phyloP scores from a whole-genome alignment of 2,113 vertebrate genomes.

The Lagenorhynchus albirostris region DNA sequence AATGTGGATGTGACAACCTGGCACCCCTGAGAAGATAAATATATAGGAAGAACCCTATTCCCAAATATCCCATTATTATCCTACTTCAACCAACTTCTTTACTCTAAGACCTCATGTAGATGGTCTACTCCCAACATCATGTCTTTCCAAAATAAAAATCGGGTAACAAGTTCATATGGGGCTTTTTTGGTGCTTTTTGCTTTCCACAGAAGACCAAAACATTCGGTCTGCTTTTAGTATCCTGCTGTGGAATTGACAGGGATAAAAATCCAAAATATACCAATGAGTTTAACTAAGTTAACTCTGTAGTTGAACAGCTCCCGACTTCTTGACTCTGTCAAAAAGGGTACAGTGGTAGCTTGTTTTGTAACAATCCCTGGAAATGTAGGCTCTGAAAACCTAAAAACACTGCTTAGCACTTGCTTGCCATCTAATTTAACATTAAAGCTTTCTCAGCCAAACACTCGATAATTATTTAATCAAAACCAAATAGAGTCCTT shows the following conservation, averaged over 20 bases:
- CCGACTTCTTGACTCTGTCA: slow-evolving; percentile 66
- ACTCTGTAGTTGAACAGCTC: slow-evolving; percentile 68
- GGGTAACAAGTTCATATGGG: not conserved
- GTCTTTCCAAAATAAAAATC: slow-evolving; percentile 50
- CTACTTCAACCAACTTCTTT: not conserved
- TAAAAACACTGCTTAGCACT: slow-evolving; percentile 40
- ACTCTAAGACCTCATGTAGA: not conserved
- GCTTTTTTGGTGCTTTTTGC: not conserved
- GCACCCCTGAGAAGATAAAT: not conserved
- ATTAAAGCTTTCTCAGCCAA: slow-evolving; percentile 67
- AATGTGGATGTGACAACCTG: not conserved
- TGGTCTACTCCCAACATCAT: not conserved
- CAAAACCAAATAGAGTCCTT: slow-evolving; percentile 73
- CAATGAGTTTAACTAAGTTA: slow-evolving; percentile 64
- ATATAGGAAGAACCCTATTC: not conserved
- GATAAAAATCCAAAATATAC: slow-evolving; percentile 71
- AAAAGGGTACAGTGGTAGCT: slow-evolving; percentile 53
- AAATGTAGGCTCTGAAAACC: slow-evolving; percentile 49
- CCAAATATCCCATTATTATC: not conserved
- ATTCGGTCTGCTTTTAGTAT: slow-evolving; percentile 73
- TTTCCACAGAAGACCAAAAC: slow-evolving; percentile 55
- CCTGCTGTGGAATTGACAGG: slow-evolving; percentile 48
- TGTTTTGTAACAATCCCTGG: slow-evolving; percentile 61
- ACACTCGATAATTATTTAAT: slow-evolving; percentile 58
- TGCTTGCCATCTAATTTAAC: slow-evolving; percentile 60